phyloP scores from a whole-genome alignment of 1,140 invertebrate species.

The Ridgeia piscesae region DNA sequence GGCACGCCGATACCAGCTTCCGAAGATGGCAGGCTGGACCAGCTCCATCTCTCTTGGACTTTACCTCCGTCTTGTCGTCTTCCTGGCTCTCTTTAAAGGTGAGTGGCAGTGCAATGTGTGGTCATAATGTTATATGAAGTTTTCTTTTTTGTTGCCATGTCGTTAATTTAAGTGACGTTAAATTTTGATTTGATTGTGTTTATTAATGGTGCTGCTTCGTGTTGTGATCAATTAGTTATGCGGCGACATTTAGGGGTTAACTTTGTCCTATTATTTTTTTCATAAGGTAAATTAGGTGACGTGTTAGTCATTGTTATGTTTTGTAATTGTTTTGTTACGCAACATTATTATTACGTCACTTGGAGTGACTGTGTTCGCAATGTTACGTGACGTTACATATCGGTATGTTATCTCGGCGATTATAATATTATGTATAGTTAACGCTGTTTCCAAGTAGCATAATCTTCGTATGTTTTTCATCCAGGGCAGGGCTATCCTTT shows the following conservation, averaged over 20 bases:
- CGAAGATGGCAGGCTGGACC: background rate
- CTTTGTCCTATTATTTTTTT: background rate
- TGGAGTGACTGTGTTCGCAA: no score
- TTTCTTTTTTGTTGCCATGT: background rate
- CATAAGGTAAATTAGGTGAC: background rate
- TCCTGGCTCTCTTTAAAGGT: background rate
- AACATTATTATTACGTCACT: no score
- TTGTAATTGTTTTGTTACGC: no score
- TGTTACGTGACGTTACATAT: no score
- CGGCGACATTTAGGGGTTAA: no score
- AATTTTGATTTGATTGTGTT: background rate
- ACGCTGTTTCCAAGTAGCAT: background rate
- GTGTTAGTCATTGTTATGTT: no score
- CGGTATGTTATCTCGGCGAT: no score
- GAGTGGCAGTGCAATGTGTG: background rate
- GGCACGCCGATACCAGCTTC: background rate
- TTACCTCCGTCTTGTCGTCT: background rate
- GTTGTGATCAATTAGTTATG: background rate
- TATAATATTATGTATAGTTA: no score
- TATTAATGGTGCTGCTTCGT: background rate
- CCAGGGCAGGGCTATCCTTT: background rate
- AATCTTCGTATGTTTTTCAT: background rate
- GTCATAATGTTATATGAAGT: background rate
- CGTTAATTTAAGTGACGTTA: background rate
- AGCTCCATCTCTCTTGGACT: background rate